Base-by-base conservation (phyloP, 2,113 vertebrate species). In the Loxodonta africana region DNA sequence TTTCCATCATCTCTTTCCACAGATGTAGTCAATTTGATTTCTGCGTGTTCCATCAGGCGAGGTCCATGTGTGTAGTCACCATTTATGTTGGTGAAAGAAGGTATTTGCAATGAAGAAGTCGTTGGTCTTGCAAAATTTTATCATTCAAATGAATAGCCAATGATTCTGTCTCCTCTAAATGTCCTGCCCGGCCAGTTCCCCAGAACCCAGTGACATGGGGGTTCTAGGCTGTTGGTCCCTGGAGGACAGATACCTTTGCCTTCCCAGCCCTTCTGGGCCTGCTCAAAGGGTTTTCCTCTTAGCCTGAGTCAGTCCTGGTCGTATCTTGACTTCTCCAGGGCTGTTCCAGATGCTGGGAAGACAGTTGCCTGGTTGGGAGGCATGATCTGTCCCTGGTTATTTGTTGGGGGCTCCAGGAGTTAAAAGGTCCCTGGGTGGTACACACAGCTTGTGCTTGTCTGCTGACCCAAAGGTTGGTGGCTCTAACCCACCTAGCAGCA, bases 121-220 rank as follows among this genome's bases (percentile, higher is more conserved):
- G 37, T 37, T 37, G 37, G 37, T 37, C 37, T 37, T 37, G 37
- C 37, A 37, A 37, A 37, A 37, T 37, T 37, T 37, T 37, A 37
- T 37, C 37, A 37, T 37, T 37, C 37, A 37, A 37, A 37, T 37
- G 37, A 37, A 37, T 37, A 37, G 37, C 37, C 4, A 3, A 67
- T 6, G 33, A 76, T 37, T 78, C 30, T 71, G 62, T 77, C 78
- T 82, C 85, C 80, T 83, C 77, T 78, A 48, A n/a, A 85, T 73
- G 12, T 77, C 86, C 91, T 89, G 85, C 78, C 48, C 51, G 76
- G 93, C 73, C 95, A 77, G 8, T 86, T 81, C 80, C 94, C 76
- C 63, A 84, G 37, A 60, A 30, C 8, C 67, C 21, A 11, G 30
- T 33, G 15, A 46, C 23, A 26, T 21, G 60, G 57, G 60, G 53